These are phyloP conservation scores for Pogonocherus hispidulus DNA, from an alignment of 2,888 invertebrate genomes.

Conservation along the genomic window DNA sequence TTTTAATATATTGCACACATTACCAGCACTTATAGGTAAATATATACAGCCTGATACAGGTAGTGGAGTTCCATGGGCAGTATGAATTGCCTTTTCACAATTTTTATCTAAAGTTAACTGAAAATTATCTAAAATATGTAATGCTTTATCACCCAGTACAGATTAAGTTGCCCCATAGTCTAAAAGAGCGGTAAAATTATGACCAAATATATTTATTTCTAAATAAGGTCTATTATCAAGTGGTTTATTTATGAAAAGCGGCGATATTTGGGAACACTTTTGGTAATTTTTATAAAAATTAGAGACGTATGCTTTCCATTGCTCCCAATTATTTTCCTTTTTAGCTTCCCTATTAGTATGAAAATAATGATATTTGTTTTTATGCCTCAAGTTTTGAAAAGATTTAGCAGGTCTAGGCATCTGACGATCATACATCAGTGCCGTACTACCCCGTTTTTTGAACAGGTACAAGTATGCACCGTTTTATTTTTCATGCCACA, in stretches of 20 bases:
- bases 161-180: conserved; percentile 15
- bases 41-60: conserved; percentile 9
- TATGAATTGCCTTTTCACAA: conserved; percentile 9
- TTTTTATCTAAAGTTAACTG: conserved; percentile 4
- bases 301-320: neutral
- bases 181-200: conserved; percentile 11
- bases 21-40: neutral
- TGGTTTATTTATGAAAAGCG: conserved; percentile 8
- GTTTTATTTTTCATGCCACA: conserved; percentile 21
- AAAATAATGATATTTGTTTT: too few species aligned
- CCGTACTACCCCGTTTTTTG: conserved; percentile 13
- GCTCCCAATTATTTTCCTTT: conserved; percentile 13
- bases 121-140: conserved; percentile 4
- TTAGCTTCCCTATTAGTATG: neutral
- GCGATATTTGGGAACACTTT: conserved; percentile 3
- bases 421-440: neutral
- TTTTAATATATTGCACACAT: conserved; percentile 16
- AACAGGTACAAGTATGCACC: conserved; percentile 14
- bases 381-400: neutral
- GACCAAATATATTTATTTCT: conserved; percentile 21
- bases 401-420: neutral
- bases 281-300: conserved; percentile 14
- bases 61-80: conserved; percentile 18
- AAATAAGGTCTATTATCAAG: conserved; percentile 21
- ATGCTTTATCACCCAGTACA: too few species aligned